Conservation (phyloP, 2,113 vertebrate species). For the Pithys albifrons region DNA sequence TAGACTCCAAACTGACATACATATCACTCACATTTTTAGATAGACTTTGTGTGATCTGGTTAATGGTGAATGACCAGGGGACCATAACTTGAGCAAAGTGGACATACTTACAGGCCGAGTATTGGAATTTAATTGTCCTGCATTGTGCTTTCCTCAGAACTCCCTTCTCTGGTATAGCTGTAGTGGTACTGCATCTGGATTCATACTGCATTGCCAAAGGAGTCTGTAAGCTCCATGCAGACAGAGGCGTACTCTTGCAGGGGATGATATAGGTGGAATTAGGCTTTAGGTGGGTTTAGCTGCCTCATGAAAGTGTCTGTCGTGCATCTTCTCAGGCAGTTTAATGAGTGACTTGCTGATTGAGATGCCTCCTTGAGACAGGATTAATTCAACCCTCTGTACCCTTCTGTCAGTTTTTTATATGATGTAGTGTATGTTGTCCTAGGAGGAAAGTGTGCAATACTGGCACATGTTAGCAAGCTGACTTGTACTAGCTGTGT, state of each 20-base stretch:
- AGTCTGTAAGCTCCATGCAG: not conserved
- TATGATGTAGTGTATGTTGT: not conserved
- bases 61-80: not conserved
- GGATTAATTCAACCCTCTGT: not conserved
- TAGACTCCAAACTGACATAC: not conserved
- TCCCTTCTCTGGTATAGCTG: not conserved
- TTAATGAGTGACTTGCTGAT: not conserved
- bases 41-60: not conserved
- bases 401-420: not conserved
- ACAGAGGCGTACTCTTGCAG: not conserved
- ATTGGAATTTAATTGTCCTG: not conserved
- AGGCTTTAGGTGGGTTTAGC: not conserved
- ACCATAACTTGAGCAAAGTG: not conserved
- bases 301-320: not conserved
- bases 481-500: not conserved
- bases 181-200: not conserved
- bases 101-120: not conserved
- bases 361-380: not conserved
- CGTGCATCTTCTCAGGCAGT: not conserved
- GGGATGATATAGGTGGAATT: not conserved
- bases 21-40: not conserved
- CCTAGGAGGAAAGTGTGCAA: not conserved
- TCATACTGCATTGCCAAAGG: not conserved
- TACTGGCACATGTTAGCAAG: not conserved
- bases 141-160: not conserved